These are phyloP conservation scores for Brachionichthys hirsutus DNA, from an alignment of 2,113 vertebrate genomes.

Conservation along the genomic window DNA sequence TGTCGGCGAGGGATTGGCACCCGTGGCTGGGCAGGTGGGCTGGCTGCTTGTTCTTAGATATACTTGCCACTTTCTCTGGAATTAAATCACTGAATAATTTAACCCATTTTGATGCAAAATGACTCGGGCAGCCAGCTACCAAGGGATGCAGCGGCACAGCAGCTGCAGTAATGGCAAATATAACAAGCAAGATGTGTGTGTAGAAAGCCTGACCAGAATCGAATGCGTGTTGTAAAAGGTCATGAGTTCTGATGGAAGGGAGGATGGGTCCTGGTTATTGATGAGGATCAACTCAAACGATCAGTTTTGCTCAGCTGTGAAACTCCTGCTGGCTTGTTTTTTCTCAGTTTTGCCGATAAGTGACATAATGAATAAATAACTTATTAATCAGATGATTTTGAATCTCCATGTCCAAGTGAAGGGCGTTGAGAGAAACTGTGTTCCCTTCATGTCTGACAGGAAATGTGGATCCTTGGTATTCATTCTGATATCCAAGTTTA, in stretches of 20 bases:
- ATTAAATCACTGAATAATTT: conserved; percentile 71
- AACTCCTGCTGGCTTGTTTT: too few species aligned
- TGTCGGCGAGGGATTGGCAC: conserved; percentile 33
- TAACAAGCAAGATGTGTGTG: background rate
- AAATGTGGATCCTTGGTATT: too few species aligned
- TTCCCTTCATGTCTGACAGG: too few species aligned
- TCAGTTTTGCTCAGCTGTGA: too few species aligned
- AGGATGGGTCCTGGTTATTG: background rate
- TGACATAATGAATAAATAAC: too few species aligned
- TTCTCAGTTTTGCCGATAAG: too few species aligned
- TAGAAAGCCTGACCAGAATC: conserved; percentile 14
- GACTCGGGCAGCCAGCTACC: conserved; percentile 31
- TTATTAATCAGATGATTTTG: too few species aligned
- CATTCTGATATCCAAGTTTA: too few species aligned
- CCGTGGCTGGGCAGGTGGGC: conserved; percentile 29
- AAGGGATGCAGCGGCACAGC: conserved; percentile 5
- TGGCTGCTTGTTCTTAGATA: conserved; percentile 34
- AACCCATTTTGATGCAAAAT: conserved; percentile 60
- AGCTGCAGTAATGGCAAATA: conserved; percentile 29
- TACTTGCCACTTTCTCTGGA: conserved; percentile 47
- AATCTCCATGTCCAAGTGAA: too few species aligned
- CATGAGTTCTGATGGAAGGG: conserved; percentile 7
- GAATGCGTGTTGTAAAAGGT: conserved; percentile 36
- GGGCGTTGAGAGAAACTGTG: too few species aligned
- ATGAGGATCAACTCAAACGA: background rate